Evolutionary conservation across 2,797 vertebrate species (phyloP).

Genomic region (Silurus lanzhouensis): DNA sequence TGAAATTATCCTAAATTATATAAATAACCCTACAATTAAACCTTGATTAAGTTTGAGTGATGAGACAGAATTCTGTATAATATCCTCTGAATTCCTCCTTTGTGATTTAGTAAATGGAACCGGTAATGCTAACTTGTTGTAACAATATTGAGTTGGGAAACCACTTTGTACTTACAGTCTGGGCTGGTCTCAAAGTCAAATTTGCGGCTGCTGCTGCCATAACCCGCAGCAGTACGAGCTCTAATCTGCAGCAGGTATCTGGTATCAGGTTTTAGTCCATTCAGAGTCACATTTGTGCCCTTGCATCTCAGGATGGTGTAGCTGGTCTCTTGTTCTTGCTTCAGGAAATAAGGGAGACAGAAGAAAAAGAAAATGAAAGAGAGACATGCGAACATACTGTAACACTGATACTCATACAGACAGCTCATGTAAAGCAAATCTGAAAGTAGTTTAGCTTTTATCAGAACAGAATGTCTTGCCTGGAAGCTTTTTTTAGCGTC

Average conservation of each 20-base stretch:
- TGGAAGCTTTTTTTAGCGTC: slow-evolving; percentile 21
- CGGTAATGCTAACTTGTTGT: neutral
- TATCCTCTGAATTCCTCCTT: neutral
- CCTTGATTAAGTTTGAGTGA: slow-evolving; percentile 2
- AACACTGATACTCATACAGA: slow-evolving; percentile 14
- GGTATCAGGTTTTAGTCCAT: slow-evolving; percentile 91
- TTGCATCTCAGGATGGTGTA: slow-evolving; percentile 95
- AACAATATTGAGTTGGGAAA: slow-evolving; percentile 8
- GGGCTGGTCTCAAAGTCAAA: slow-evolving; percentile 98
- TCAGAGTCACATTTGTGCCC: slow-evolving; percentile 92
- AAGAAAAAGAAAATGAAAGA: slow-evolving; percentile 1
- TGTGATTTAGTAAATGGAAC: neutral
- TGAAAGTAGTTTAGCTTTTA: slow-evolving; percentile 32
- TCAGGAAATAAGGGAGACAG: slow-evolving; percentile 53
- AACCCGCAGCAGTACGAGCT: slow-evolving; percentile 94
- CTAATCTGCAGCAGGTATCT: slow-evolving; percentile 95
- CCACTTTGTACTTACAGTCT: slow-evolving; percentile 83
- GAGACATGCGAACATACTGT: slow-evolving; percentile 26
- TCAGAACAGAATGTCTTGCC: slow-evolving; percentile 21
- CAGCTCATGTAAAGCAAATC: slow-evolving; percentile 44
- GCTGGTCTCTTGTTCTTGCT: slow-evolving; percentile 99
- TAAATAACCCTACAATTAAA: neutral
- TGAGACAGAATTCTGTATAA: neutral
- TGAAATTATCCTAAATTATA: neutral
- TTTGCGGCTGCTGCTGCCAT: slow-evolving; percentile 91